phyloP scores from a whole-genome alignment of 1,140 invertebrate species.

The Pseudoatta argentina region DNA sequence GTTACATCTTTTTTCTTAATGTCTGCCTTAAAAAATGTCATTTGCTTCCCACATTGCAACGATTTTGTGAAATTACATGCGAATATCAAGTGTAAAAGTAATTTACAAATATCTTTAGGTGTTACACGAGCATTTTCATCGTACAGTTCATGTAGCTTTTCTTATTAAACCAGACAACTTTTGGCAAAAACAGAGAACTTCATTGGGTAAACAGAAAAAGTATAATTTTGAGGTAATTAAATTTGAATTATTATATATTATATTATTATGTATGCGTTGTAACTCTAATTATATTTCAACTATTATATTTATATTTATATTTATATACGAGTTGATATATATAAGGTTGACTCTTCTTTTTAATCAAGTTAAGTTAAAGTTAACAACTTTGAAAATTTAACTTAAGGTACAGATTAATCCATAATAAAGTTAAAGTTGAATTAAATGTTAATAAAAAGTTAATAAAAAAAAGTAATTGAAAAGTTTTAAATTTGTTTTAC shows the following conservation, averaged over 20 bases:
- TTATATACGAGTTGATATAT: background rate
- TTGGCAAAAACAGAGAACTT: slow-evolving; percentile 99
- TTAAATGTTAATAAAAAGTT: too few species aligned
- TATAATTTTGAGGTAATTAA: slow-evolving; percentile 98
- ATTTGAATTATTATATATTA: slow-evolving; percentile 41
- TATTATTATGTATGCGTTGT: background rate
- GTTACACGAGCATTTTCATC: slow-evolving; percentile 97
- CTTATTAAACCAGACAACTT: slow-evolving; percentile 99
- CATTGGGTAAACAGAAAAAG: slow-evolving; percentile 98
- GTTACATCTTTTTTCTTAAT: slow-evolving; percentile 58
- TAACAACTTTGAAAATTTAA: too few species aligned
- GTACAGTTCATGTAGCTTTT: slow-evolving; percentile 95
- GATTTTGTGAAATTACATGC: background rate
- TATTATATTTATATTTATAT: background rate
- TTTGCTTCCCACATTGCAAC: background rate
- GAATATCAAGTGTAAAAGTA: background rate
- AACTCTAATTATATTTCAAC: background rate
- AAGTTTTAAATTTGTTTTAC: too few species aligned
- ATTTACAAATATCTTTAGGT: slow-evolving; percentile 86
- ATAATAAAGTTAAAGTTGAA: too few species aligned
- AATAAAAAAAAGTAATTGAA: too few species aligned
- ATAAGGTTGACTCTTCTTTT: too few species aligned
- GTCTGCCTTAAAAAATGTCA: background rate
- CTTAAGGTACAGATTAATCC: too few species aligned
- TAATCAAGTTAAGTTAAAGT: too few species aligned